These are phyloP conservation scores for Xenentodon cancila DNA, from an alignment of 2,797 vertebrate genomes.

Conservation along the genomic window DNA sequence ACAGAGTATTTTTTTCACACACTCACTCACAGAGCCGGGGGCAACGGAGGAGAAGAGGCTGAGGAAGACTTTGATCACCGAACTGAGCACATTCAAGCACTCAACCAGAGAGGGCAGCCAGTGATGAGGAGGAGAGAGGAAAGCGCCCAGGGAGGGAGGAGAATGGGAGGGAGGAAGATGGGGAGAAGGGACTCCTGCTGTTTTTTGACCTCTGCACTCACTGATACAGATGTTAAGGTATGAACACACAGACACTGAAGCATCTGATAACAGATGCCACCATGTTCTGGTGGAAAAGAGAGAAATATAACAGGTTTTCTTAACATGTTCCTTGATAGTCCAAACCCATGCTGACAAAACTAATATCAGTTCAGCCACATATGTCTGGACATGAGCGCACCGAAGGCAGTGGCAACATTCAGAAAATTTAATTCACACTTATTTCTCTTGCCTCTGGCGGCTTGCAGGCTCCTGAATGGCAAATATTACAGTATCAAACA, in stretches of 20 bases:
- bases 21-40: conserved; percentile 56
- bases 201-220: conserved; percentile 73
- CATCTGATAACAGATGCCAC: conserved; percentile 34
- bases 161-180: not conserved
- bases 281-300: conserved; percentile 4
- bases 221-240: conserved; percentile 75
- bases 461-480: conserved; percentile 34
- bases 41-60: conserved; percentile 76
- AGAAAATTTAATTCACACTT: conserved; percentile 62
- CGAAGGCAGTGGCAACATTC: conserved; percentile 34
- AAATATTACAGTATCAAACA: conserved; percentile 55
- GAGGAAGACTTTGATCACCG: conserved; percentile 83
- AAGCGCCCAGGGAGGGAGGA: conserved; percentile 48
- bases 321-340: conserved; percentile 26
- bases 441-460: conserved; percentile 48
- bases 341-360: conserved; percentile 47
- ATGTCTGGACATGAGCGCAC: conserved; percentile 32
- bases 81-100: conserved; percentile 77
- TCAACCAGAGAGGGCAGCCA: conserved; percentile 79
- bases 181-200: conserved; percentile 34
- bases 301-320: conserved; percentile 16
- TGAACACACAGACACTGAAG: conserved; percentile 51
- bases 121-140: conserved; percentile 72
- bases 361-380: conserved; percentile 45
- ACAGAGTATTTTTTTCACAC: conserved; percentile 23